Conservation (phyloP, 2,113 vertebrate species). For the Silurus glanis region DNA sequence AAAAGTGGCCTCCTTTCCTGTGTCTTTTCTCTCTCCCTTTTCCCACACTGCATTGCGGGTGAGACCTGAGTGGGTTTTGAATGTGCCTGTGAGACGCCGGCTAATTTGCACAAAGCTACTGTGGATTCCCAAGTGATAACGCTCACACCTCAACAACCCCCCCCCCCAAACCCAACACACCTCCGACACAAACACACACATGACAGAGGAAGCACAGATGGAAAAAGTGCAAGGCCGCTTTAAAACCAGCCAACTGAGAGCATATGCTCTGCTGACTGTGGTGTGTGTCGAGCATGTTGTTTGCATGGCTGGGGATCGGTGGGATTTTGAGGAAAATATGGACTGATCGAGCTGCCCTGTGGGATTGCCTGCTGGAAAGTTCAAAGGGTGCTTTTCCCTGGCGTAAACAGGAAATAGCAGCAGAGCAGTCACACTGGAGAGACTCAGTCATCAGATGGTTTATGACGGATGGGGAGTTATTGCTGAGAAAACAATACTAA, state of each 20-base stretch:
- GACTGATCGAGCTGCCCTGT: conserved; percentile 34
- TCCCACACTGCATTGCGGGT: conserved; percentile 1
- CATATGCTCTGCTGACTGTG: neutral
- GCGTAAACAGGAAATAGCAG: conserved; percentile 64
- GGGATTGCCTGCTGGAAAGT: conserved; percentile 54
- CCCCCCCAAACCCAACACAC: neutral
- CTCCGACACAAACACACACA: neutral
- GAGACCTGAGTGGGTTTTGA: neutral
- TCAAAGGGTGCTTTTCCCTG: conserved; percentile 55
- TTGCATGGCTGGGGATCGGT: conserved; percentile 35
- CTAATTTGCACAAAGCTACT: conserved; percentile 29
- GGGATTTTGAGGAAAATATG: conserved; percentile 39
- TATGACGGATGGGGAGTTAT: conserved; percentile 16
- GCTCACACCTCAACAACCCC: conserved; percentile 30
- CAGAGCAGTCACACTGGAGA: conserved; percentile 52
- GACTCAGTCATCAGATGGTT: conserved; percentile 23
- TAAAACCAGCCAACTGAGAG: neutral
- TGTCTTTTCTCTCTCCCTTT: neutral
- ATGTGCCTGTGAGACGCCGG: conserved; percentile 1
- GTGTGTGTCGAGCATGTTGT: neutral
- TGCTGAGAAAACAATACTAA: conserved; percentile 12
- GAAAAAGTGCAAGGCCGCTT: neutral
- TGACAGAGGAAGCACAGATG: neutral
- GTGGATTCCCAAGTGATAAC: conserved; percentile 40
- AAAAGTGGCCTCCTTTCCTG: neutral